Conservation (phyloP, 2,113 vertebrate genomes). For the Hiodon alosoides region DNA sequence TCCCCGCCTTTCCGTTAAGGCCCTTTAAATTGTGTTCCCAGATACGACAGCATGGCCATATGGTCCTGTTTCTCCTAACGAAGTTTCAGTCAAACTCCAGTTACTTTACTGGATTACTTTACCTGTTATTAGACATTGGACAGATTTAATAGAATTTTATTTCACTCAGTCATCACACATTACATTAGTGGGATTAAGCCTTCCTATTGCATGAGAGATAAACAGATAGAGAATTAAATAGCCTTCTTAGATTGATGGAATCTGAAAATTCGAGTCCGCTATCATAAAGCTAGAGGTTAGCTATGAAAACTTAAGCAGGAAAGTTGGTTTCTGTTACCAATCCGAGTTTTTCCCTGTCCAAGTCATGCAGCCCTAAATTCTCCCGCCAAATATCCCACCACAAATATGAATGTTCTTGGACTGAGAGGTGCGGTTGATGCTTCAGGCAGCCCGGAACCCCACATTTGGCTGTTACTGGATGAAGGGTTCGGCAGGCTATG, state of each 20-base stretch:
- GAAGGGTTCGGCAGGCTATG: conserved; percentile 13
- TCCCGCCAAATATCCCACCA: conserved; percentile 18
- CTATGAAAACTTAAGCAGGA: conserved; percentile 5
- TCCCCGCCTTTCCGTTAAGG: too few species aligned
- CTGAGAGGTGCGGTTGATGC: neutral
- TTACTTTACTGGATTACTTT: neutral
- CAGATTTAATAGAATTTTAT: neutral
- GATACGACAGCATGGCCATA: neutral
- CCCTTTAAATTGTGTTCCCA: neutral
- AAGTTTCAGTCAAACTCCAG: conserved; percentile 15
- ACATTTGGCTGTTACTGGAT: conserved; percentile 43
- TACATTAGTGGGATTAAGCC: neutral
- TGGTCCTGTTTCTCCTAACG: neutral
- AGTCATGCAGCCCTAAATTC: conserved; percentile 18
- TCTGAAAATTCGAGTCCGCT: conserved; percentile 2
- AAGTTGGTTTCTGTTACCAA: conserved; percentile 8
- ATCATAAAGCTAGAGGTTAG: neutral
- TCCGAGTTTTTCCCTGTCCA: neutral
- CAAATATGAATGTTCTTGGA: conserved; percentile 23
- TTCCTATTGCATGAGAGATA: neutral
- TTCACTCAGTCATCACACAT: neutral
- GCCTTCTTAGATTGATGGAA: neutral
- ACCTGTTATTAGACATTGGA: neutral
- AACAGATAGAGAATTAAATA: neutral
- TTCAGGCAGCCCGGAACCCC: conserved; percentile 1